phyloP scores from a whole-genome alignment of 1,140 invertebrate genomes.

The Melipona quadrifasciata region DNA sequence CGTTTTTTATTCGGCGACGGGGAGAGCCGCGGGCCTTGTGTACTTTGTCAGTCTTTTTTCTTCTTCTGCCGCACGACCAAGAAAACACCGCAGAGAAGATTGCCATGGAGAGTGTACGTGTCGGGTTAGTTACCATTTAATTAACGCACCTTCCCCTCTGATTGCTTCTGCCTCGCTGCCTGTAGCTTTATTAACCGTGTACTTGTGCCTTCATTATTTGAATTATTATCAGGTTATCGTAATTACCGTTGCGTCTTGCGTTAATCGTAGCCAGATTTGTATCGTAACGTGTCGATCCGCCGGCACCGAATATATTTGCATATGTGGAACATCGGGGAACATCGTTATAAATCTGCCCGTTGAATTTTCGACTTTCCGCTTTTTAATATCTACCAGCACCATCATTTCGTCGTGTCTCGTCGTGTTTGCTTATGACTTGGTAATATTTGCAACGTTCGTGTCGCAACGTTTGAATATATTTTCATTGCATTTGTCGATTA shows the following conservation, averaged over 20 bases:
- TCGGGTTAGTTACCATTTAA: not conserved
- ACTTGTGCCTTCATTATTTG: not conserved
- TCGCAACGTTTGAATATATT: no score
- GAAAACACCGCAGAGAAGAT: not conserved
- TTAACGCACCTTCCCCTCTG: not conserved
- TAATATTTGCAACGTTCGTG: no score
- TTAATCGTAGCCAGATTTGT: not conserved
- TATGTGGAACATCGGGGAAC: not conserved
- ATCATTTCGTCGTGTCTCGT: no score
- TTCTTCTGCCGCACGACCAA: not conserved
- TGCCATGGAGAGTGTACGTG: not conserved
- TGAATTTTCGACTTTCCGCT: not conserved
- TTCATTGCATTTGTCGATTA: no score
- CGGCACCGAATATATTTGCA: not conserved
- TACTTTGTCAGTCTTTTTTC: constrained; percentile 12
- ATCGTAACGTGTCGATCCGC: not conserved
- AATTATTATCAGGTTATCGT: not conserved
- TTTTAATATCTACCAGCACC: not conserved
- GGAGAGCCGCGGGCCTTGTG: not conserved
- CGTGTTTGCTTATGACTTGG: no score
- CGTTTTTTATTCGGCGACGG: not conserved
- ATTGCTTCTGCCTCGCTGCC: not conserved
- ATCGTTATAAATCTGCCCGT: not conserved
- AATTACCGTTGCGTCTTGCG: not conserved
- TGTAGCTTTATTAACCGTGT: not conserved